Conservation (phyloP, 2,113 vertebrate genomes). For the Cinclus cinclus region DNA sequence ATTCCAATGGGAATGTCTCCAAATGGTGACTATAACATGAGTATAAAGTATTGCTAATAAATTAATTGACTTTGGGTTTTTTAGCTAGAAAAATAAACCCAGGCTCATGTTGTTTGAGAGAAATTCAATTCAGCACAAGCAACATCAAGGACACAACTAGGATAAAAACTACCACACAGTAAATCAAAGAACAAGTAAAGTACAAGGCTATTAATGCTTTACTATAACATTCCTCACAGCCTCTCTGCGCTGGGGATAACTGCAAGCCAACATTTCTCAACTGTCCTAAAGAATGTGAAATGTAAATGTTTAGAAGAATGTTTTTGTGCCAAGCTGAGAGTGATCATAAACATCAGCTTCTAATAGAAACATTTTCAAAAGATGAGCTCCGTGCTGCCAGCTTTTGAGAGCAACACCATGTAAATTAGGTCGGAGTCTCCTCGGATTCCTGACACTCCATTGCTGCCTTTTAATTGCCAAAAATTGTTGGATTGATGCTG, state of each 20-base stretch:
- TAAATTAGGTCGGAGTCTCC: conserved; percentile 38
- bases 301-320: conserved; percentile 68
- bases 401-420: conserved; percentile 45
- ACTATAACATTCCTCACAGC: conserved; percentile 38
- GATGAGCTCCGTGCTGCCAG: conserved; percentile 49
- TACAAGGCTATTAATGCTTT: neutral
- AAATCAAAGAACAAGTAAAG: conserved; percentile 52
- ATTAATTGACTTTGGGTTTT: conserved; percentile 32
- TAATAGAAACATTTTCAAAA: conserved; percentile 47
- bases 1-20: neutral
- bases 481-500: neutral
- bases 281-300: conserved; percentile 62
- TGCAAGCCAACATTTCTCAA: conserved; percentile 56
- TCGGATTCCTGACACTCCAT: neutral
- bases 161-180: conserved; percentile 38
- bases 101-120: neutral
- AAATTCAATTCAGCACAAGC: neutral
- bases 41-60: neutral
- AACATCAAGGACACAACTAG: neutral
- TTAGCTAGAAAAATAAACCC: conserved; percentile 43
- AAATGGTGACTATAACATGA: neutral
- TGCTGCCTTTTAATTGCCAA: conserved; percentile 37
- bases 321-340: conserved; percentile 66
- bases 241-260: conserved; percentile 9
- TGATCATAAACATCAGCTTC: conserved; percentile 61